Evolutionary conservation across 1,140 invertebrate species (phyloP), one percentile per base, ranked within the genome.

Genomic region (Cotesia typhae): DNA sequence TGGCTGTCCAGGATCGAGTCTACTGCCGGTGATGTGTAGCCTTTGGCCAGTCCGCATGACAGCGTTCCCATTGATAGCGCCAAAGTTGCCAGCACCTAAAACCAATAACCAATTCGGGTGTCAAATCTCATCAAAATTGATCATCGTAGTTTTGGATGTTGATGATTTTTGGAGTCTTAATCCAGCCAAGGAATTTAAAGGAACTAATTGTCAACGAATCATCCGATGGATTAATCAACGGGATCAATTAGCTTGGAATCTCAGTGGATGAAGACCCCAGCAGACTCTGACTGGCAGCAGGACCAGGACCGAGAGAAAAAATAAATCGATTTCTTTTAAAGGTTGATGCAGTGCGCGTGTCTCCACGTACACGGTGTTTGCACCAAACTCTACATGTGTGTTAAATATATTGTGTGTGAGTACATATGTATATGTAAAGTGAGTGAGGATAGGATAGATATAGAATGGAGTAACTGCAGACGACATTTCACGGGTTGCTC

Each of bases 1-100:
- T 89, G 85, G 71, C 87, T 88, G 77, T 93, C 91, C 79, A 94
- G 90, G 76, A 95, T 90, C 0, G 93, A 94, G n/a, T 92, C 93
- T 51, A 95, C 89, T 3, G 94, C 93, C 12, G 94, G 94, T 10
- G 93, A 94, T 77, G 92, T 94, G 88, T 95, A 95, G 9, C 94
- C 94, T 84, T 94, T 94, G 35, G 93, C 92, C 64, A 95, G 85
- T 0, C 94, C 94, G 1, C 92, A 92, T 1, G 94, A 92, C 73
- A 95, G 90, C 7, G 93, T 93, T 20, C 94, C 94, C 76, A 95
- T 88, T 4, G 93, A 94, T 47, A 95, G 90, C 7, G 93, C 93
- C 75, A 95, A 83, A 2, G 93, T 93, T 70, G 94, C 93, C 78
- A 94, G 83, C 28, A 94, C 90, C 92, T 95, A 87, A 61, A 73